Base-by-base conservation (phyloP, 1,140 invertebrate species). In the Cherax quadricarinatus region DNA sequence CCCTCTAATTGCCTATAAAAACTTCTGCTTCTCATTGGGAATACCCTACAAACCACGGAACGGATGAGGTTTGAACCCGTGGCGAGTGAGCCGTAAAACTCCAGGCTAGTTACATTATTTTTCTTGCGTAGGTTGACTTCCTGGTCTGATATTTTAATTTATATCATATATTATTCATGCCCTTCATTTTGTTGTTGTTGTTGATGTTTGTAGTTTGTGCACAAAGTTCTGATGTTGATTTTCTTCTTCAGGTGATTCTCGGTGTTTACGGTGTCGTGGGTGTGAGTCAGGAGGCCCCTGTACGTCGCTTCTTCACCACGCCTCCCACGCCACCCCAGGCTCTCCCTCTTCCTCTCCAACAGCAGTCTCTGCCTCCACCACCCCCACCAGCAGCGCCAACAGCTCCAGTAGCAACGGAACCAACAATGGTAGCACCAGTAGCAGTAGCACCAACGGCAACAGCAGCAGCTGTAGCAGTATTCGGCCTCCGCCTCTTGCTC, bases 241-340 rank as follows among this genome's bases (percentile, higher is more conserved):
- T 62, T 48, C 60, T 87, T 49, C 89, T 51, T 16, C 84, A 91
- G 89, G 84, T 21, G 89, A 91, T 16, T 86, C 89, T 24, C 57
- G 89, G 84, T 91, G 89, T 80, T 70, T 91, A 18, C 24, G 89
- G 78, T 91, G 89, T 82, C 89, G 89, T 14, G 89, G 89, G 9
- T 91, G 89, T 80, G 89, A 91, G 48, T 86, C 84, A 16, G 89
- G 89, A 12, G 89, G 89, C n/a, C 75, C 89, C 21, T 86, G 83
- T n/a, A 41, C 75, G 75, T 57, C 89, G 84, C 41, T 80, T 49
- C 75, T 86, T 51, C 89, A 91, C 79, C 89, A 79, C 85, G 70
- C 89, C 82, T 86, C 89, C 10, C 48, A 53, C 80, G 41, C 30
- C 84, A 66, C 89, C 73, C 70, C 87, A 21, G 41, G 60, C 16